Evolutionary conservation across 2,888 invertebrate species (phyloP).

Genomic region (Tetropium fuscum): DNA sequence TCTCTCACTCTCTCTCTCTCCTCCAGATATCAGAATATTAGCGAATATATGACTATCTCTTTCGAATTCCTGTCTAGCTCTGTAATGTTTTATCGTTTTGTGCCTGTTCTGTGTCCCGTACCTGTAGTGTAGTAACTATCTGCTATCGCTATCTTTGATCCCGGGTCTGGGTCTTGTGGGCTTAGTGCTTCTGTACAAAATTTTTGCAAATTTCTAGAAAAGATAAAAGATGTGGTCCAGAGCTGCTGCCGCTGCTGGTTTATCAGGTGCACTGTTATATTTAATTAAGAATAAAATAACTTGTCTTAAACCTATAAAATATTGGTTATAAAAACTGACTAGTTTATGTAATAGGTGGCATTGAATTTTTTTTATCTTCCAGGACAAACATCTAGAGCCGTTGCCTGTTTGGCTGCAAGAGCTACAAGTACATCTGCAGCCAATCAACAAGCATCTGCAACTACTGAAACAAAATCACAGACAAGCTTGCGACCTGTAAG

Average conservation of each 20-base stretch:
- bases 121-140: not conserved
- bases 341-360: slow-evolving; percentile 51
- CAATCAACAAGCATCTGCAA: slow-evolving; percentile 60
- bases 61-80: no score
- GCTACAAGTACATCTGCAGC: slow-evolving; percentile 64
- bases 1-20: no score
- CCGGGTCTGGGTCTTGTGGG: no score
- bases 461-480: slow-evolving; percentile 71
- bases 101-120: not conserved
- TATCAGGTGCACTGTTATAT: slow-evolving; percentile 70
- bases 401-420: slow-evolving; percentile 68
- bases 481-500: slow-evolving; percentile 53
- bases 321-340: no score
- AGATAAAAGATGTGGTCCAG: slow-evolving; percentile 77
- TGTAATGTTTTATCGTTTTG: no score
- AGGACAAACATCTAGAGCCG: slow-evolving; percentile 68
- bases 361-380: slow-evolving; percentile 54
- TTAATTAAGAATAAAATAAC: no score
- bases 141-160: no score
- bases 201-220: no score
- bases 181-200: no score
- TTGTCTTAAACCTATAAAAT: no score
- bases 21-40: no score
- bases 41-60: no score
- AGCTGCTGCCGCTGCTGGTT: slow-evolving; percentile 74